Conservation (phyloP, 2,113 vertebrate species). For the Epinephelus moara region DNA sequence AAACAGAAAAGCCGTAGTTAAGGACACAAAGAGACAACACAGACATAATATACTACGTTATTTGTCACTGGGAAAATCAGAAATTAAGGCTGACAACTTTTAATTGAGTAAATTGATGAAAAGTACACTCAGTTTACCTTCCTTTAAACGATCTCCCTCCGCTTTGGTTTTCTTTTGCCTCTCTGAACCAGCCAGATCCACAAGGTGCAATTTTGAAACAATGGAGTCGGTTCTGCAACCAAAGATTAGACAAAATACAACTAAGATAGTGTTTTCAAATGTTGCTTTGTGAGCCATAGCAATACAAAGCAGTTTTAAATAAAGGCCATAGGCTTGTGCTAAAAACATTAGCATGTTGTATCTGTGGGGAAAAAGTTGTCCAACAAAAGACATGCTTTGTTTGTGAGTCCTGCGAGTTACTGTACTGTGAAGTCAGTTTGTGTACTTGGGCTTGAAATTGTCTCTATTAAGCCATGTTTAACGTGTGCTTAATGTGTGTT, state of each 20-base stretch:
- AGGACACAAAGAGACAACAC: neutral
- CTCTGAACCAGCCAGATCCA: slow-evolving; percentile 97
- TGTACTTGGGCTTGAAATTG: too few species aligned
- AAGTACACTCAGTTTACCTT: slow-evolving; percentile 85
- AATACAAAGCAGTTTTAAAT: neutral
- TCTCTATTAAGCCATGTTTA: too few species aligned
- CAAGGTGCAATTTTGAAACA: slow-evolving; percentile 93
- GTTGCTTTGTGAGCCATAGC: too few species aligned
- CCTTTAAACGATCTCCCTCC: slow-evolving; percentile 95
- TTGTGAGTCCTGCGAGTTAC: too few species aligned
- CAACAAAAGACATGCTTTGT: too few species aligned
- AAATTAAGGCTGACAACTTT: neutral
- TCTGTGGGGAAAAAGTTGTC: too few species aligned
- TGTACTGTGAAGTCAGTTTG: too few species aligned
- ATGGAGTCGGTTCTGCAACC: slow-evolving; percentile 74
- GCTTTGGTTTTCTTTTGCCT: slow-evolving; percentile 98
- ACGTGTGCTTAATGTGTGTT: too few species aligned
- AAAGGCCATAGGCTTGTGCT: too few species aligned
- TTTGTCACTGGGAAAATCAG: neutral
- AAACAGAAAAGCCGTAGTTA: slow-evolving; percentile 25
- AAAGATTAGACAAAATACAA: slow-evolving; percentile 18
- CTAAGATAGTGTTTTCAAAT: neutral
- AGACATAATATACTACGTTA: neutral
- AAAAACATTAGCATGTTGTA: too few species aligned
- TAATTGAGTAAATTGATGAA: neutral